phyloP scores from a whole-genome alignment of 2,888 invertebrate species.

The Argyresthia goedartella region DNA sequence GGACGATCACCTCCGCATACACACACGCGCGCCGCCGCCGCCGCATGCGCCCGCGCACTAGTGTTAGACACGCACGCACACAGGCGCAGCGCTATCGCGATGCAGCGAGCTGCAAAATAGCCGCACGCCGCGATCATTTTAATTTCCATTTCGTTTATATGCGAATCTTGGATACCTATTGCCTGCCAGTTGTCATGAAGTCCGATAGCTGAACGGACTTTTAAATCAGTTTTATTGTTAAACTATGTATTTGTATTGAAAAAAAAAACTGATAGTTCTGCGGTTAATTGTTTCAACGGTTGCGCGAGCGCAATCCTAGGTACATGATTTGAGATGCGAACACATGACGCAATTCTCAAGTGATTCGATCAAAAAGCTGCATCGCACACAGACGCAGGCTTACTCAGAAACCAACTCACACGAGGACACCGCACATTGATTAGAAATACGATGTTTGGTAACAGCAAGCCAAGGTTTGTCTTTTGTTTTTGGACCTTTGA shows the following conservation, averaged over 20 bases:
- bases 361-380: no score
- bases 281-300: background rate
- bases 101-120: slow-evolving; percentile 50
- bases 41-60: slow-evolving; percentile 7
- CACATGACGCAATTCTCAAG: no score
- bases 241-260: background rate
- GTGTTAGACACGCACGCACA: slow-evolving; percentile 19
- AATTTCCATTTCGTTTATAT: slow-evolving; percentile 38
- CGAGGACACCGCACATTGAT: no score
- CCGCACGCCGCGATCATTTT: slow-evolving; percentile 31
- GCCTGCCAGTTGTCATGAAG: no score
- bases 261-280: background rate
- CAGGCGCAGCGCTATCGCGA: slow-evolving; percentile 17
- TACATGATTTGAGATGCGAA: no score
- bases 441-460: no score
- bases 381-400: no score
- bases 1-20: slow-evolving; percentile 62
- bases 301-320: no score
- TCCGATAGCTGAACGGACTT: background rate
- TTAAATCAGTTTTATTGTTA: background rate
- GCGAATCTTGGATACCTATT: background rate
- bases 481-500: no score
- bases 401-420: no score
- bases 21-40: slow-evolving; percentile 16
- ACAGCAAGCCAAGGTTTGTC: no score